Conservation (phyloP, 2,888 invertebrate genomes). For the Ctenicera cuprea region DNA sequence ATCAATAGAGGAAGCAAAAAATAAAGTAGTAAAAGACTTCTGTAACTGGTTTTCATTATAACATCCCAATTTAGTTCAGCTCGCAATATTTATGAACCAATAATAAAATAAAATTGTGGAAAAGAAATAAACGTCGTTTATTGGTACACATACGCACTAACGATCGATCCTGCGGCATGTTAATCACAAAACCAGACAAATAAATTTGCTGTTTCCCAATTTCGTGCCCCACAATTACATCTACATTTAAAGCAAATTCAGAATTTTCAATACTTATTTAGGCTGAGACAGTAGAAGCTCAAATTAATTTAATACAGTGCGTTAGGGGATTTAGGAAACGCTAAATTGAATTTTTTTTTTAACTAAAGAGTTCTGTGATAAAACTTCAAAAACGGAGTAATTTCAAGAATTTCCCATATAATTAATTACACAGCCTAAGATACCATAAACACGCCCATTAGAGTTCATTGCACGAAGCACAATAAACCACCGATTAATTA, state of each 20-base stretch:
- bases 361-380: neutral
- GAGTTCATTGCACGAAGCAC: slow-evolving; percentile 3
- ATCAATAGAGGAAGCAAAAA: too few relatives aligned
- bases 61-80: too few relatives aligned
- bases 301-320: too few relatives aligned
- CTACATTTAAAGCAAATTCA: slow-evolving; percentile 8
- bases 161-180: slow-evolving; percentile 9
- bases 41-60: too few relatives aligned
- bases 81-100: too few relatives aligned
- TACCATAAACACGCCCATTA: neutral
- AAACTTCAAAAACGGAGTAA: neutral
- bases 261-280: neutral
- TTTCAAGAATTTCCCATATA: neutral
- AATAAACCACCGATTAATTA: slow-evolving; percentile 18
- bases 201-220: slow-evolving; percentile 2
- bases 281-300: too few relatives aligned
- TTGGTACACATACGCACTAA: slow-evolving; percentile 4
- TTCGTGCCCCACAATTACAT: neutral
- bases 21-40: too few relatives aligned
- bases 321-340: too few relatives aligned
- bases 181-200: slow-evolving; percentile 5
- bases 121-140: too few relatives aligned
- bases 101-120: too few relatives aligned
- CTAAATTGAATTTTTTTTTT: too few relatives aligned
- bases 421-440: neutral